Percentiles rank a stretch among this genome's conserved stretches.
These are phyloP conservation scores for Engraulis encrasicolus DNA, from an alignment of 2,113 vertebrate species.

Conservation along the genomic window DNA sequence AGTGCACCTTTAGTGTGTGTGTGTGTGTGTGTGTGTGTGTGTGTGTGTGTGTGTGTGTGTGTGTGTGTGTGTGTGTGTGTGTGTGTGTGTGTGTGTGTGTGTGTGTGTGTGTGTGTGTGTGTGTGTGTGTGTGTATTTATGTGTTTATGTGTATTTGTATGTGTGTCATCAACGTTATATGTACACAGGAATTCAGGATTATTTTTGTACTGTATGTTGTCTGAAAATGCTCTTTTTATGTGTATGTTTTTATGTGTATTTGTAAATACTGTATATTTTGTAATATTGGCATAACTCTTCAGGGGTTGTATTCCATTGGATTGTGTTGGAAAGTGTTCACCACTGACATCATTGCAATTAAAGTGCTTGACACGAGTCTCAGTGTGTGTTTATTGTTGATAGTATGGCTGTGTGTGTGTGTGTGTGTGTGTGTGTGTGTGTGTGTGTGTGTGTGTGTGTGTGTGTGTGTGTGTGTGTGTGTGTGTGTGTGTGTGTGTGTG, in stretches of 20 bases:
- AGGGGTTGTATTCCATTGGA: conserved; percentile 30
- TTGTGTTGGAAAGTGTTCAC: conserved; percentile 47
- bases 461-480: too few species aligned
- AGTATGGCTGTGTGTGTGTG: background rate
- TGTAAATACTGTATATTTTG: conserved; percentile 46
- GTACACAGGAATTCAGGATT: conserved; percentile 38
- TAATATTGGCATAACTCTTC: conserved; percentile 25
- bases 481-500: too few species aligned
- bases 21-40: too few species aligned
- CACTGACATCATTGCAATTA: conserved; percentile 55
- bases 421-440: too few species aligned
- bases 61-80: too few species aligned
- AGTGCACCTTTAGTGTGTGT: too few species aligned
- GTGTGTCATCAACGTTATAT: background rate
- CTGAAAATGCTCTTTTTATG: conserved; percentile 35
- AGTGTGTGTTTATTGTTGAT: background rate
- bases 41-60: too few species aligned
- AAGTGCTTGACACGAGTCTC: conserved; percentile 49
- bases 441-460: too few species aligned
- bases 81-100: too few species aligned
- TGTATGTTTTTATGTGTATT: conserved; percentile 44
- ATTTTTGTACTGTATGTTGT: conserved; percentile 40
- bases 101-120: too few species aligned
- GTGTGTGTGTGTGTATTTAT: too few species aligned
- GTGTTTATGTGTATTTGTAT: background rate